Conservation (phyloP, 2,113 vertebrate genomes). For the Dipodomys stephensi region DNA sequence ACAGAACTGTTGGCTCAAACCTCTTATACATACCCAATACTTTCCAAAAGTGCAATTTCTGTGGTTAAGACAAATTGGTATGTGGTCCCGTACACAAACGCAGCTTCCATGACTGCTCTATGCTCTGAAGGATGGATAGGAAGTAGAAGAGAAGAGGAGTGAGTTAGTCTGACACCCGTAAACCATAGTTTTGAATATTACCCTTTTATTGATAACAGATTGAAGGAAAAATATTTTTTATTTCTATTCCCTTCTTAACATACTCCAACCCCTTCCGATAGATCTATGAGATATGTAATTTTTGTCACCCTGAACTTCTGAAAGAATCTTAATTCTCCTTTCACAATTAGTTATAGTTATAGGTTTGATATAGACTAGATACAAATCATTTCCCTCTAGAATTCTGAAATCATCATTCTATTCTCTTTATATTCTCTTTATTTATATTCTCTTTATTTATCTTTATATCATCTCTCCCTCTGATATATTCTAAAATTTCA, state of each 20-base stretch:
- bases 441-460: not conserved
- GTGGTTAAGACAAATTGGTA: slow-evolving; percentile 96
- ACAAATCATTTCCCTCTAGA: slow-evolving; percentile 23
- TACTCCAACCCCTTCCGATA: not conserved
- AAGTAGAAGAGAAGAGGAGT: slow-evolving; percentile 9
- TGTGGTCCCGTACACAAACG: slow-evolving; percentile 93
- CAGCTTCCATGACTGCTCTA: slow-evolving; percentile 96
- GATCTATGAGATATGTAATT: not conserved
- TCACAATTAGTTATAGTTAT: not conserved
- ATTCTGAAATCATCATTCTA: slow-evolving; percentile 9
- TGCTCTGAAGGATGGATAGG: slow-evolving; percentile 88
- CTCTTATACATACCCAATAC: slow-evolving; percentile 88
- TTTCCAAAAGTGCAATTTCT: slow-evolving; percentile 90
- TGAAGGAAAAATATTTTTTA: slow-evolving; percentile 53
- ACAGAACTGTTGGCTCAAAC: not conserved
- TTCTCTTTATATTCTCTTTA: not conserved
- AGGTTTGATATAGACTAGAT: not conserved
- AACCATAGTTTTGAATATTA: slow-evolving; percentile 1
- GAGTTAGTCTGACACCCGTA: not conserved
- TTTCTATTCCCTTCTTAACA: not conserved
- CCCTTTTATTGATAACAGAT: not conserved
- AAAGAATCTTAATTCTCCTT: slow-evolving; percentile 26
- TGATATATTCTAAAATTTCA: slow-evolving; percentile 27
- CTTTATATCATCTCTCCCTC: not conserved
- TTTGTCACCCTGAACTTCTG: not conserved